These are phyloP conservation scores for Calephelis perditalis DNA, from an alignment of 2,888 invertebrate genomes.

Conservation along the genomic window DNA sequence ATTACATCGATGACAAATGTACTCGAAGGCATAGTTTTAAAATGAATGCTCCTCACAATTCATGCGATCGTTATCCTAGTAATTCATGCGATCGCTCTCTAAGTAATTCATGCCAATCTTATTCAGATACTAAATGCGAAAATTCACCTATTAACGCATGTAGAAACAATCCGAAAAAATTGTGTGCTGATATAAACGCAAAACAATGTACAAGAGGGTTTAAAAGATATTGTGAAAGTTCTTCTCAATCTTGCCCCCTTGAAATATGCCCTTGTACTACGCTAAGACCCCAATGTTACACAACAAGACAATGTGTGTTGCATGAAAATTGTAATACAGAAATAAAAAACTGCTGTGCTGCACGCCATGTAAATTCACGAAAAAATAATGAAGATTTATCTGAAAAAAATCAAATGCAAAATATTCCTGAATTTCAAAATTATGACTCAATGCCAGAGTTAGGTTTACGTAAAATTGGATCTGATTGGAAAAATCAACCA, in stretches of 20 bases:
- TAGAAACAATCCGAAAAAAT: constrained; percentile 8
- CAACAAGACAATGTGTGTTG: constrained; percentile 28
- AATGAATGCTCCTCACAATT: not conserved
- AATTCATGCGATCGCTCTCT: not conserved
- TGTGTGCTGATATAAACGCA: constrained; percentile 22
- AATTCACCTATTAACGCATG: constrained; percentile 2
- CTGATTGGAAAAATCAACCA: not conserved
- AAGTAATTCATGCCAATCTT: not conserved
- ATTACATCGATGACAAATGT: constrained; percentile 37
- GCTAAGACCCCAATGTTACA: constrained; percentile 31
- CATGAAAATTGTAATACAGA: constrained; percentile 35
- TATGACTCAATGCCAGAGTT: constrained; percentile 17
- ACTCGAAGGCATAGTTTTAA: constrained; percentile 35
- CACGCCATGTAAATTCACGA: constrained; percentile 29
- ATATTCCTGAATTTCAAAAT: constrained; percentile 20
- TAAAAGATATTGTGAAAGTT: constrained; percentile 27
- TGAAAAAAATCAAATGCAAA: constrained; percentile 32
- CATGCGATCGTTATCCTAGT: not conserved
- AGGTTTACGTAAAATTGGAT: not conserved
- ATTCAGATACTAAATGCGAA: constrained; percentile 5
- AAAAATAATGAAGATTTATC: constrained; percentile 24
- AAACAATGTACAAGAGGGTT: constrained; percentile 40
- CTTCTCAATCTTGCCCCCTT: constrained; percentile 18
- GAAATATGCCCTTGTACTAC: constrained; percentile 41
- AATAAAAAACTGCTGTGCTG: constrained; percentile 28